These are phyloP conservation scores for Dissostichus mawsoni DNA, from an alignment of 2,113 vertebrate species.

Conservation along the genomic window DNA sequence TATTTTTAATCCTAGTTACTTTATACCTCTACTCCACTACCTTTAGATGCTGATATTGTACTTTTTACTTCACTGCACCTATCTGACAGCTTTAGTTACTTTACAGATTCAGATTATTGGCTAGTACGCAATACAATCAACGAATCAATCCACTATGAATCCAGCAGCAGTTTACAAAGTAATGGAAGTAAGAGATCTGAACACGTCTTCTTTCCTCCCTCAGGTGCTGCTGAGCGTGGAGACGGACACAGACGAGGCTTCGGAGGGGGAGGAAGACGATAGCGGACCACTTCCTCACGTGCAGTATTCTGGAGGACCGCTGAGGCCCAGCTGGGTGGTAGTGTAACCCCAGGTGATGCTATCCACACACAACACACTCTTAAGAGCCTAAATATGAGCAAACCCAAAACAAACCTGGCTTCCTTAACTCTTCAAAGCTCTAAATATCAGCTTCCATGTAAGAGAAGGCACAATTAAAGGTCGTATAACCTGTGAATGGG, in stretches of 20 bases:
- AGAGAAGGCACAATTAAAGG: constrained; percentile 11
- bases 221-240: constrained; percentile 70
- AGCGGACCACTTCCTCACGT: neutral
- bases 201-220: neutral
- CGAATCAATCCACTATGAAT: too few relatives aligned
- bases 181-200: too few relatives aligned
- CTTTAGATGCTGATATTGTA: too few relatives aligned
- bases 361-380: constrained; percentile 11
- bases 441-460: constrained; percentile 24
- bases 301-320: constrained; percentile 60
- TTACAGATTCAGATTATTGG: too few relatives aligned
- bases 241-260: constrained; percentile 67
- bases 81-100: too few relatives aligned
- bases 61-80: too few relatives aligned
- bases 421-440: constrained; percentile 19
- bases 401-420: constrained; percentile 6
- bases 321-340: constrained; percentile 77
- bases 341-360: constrained; percentile 60
- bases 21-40: too few relatives aligned
- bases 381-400: constrained; percentile 8
- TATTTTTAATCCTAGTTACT: too few relatives aligned
- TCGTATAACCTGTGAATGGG: constrained; percentile 26
- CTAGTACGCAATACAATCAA: too few relatives aligned
- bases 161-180: too few relatives aligned
- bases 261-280: constrained; percentile 58